phyloP scores from a whole-genome alignment of 2,888 invertebrate genomes.

The Andrena marginata region DNA sequence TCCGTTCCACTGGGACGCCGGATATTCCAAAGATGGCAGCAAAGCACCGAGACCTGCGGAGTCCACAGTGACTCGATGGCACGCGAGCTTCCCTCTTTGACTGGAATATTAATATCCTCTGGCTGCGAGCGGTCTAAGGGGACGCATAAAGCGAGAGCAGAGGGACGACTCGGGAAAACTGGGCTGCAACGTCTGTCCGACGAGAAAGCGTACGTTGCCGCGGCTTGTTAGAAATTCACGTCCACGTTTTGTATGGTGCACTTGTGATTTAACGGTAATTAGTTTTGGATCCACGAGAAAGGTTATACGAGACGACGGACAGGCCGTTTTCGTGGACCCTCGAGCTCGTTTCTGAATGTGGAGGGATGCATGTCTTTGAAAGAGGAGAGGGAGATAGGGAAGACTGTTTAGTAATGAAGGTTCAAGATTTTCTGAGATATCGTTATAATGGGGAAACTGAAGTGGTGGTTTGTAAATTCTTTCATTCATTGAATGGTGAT shows the following conservation, averaged over 20 bases:
- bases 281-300: slow-evolving; percentile 9
- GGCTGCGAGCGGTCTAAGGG: slow-evolving; percentile 60
- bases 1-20: slow-evolving; percentile 69
- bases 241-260: slow-evolving; percentile 33
- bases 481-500: too few relatives aligned
- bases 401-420: background rate
- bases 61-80: slow-evolving; percentile 62
- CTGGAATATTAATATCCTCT: slow-evolving; percentile 72
- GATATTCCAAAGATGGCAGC: slow-evolving; percentile 75
- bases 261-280: slow-evolving; percentile 42
- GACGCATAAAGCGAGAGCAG: slow-evolving; percentile 61
- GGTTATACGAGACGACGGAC: background rate
- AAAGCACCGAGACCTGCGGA: slow-evolving; percentile 59
- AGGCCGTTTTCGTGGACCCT: background rate
- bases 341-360: background rate
- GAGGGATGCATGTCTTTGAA: too few relatives aligned
- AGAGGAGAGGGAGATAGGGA: background rate
- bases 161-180: slow-evolving; percentile 59
- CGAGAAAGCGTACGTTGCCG: slow-evolving; percentile 7
- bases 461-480: too few relatives aligned
- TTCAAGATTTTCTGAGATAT: too few relatives aligned
- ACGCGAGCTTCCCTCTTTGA: slow-evolving; percentile 69
- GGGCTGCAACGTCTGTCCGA: slow-evolving; percentile 22
- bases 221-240: slow-evolving; percentile 37
- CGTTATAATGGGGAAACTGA: too few relatives aligned